Percentiles rank a stretch among this genome's conserved stretches.
These are phyloP conservation scores for Apis cerana DNA, from an alignment of 1,140 invertebrate species.

Conservation along the genomic window DNA sequence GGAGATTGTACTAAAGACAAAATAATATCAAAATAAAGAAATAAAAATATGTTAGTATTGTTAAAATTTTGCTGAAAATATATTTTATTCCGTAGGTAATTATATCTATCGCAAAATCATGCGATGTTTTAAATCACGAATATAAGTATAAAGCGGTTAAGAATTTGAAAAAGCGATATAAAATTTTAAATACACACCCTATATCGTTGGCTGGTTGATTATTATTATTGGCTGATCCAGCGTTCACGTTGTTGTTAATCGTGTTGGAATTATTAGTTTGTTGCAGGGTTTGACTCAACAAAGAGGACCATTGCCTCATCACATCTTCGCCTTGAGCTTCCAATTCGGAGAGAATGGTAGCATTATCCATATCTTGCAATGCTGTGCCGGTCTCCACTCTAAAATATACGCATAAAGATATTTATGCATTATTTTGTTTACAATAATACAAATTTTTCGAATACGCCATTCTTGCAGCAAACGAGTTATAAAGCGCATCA, in stretches of 20 bases:
- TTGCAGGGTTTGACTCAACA: conserved; percentile 75
- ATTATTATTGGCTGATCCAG: conserved; percentile 73
- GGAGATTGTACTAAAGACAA: conserved; percentile 2
- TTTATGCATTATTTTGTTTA: not conserved
- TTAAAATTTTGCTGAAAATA: not conserved
- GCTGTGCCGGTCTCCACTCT: conserved; percentile 79
- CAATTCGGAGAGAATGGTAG: conserved; percentile 80
- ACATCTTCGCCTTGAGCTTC: conserved; percentile 82
- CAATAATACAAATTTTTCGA: not conserved
- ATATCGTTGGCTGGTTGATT: conserved; percentile 72
- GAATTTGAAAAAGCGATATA: conserved; percentile 4
- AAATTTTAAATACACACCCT: conserved; percentile 74
- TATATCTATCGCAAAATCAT: conserved; percentile 1
- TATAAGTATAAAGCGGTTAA: not conserved
- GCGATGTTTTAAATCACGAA: conserved; percentile 8
- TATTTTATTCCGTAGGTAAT: not conserved
- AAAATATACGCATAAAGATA: conserved; percentile 25
- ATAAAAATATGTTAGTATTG: not conserved
- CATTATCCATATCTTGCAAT: conserved; percentile 80
- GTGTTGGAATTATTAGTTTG: conserved; percentile 70
- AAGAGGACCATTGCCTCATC: conserved; percentile 82
- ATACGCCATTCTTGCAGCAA: too few relatives aligned
- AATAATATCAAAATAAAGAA: conserved; percentile 7
- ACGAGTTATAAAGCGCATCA: not conserved
- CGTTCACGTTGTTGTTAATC: conserved; percentile 75